Base-by-base conservation (phyloP, 2,113 vertebrate genomes). In the Lophura nycthemera region DNA sequence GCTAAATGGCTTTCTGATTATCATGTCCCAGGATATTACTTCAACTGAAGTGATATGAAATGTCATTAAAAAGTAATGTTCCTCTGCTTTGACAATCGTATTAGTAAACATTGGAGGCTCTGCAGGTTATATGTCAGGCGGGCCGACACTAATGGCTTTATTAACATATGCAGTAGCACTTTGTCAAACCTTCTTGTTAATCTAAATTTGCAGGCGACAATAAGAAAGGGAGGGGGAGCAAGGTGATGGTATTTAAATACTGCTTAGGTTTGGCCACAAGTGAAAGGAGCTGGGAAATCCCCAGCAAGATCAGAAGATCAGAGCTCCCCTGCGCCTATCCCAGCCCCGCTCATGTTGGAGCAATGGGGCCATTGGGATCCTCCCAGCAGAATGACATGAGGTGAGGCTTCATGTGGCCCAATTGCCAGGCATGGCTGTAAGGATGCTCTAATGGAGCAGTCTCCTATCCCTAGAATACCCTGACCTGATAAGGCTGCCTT, bases 41-140 rank as follows among this genome's bases (percentile, higher is more conserved):
- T 95, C 92, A 97, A 94, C 96, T 91, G 92, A 96, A 96, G 94
- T 97, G 88, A 97, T 93, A 90, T 88, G 90, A 96, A 97, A 97
- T 96, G 89, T 88, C 96, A 97, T 97, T 97, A 96, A 92, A 93
- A 95, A 91, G 83, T 96, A 97, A 98, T 97, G 97, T 97, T 96
- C 93, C 85, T 86, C 85, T 92, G 85, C 90, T 95, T 93, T 96
- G 96, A 96, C 94, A 95, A 93, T 96, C 96, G 78, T 96, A 96
- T 97, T 97, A 97, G 96, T 96, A 97, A 97, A 97, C 94, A 96
- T 36, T 63, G 93, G 88, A 71, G 88, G 77, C 76, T 95, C 80
- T 70, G 27, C 93, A 96, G 96, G 95, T 96, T 95, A 73, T 95
- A 91, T 76, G 38, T 89, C 87, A 96, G 90, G 92, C 71, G 2